Base-by-base conservation (phyloP, 2,113 vertebrate species). In the Brachyhypopomus occidentalis region DNA sequence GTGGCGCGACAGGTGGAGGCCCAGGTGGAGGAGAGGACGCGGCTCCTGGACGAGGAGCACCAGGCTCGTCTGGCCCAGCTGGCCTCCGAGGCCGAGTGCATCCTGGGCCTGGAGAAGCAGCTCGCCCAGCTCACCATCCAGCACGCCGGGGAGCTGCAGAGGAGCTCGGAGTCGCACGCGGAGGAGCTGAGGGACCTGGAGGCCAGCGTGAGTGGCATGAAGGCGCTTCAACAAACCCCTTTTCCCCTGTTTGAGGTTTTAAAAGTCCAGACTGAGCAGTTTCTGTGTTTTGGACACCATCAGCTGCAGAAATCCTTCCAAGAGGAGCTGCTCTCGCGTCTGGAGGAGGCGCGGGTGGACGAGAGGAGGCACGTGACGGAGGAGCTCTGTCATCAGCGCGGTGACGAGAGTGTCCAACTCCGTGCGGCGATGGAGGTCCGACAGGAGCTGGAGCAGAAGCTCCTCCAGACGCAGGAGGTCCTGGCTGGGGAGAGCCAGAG, bases 401-500 rank as follows among this genome's bases (percentile, higher is more conserved):
- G 88, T 75, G 88, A 91, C 30, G 88, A 92, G 76, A 88, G 87
- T 25, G 86, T 88, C 25, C 86, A 72, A 60, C 88, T 92, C 20
- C 55, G 2, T 48, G 81, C 82, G 19, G 86, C 79, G 0, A 86
- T 90, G 5, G 36, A 19, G 1, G 94, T 95, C 83, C 93, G 84
- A 62, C 84, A 36, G 23, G 55, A 56, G 4, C 77, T 94, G 34
- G 77, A 90, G 48, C 85, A 87, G 48, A 89, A 88, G 11, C 91
- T 93, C 86, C 82, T 90, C 30, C 80, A 87, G 22, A 90, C 94
- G 59, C 92, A 94, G 72, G 90, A 85, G 14, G 83, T 92, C 23
- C 91, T 97, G 58, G 71, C 84, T 0, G 91, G 93, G 67, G 95
- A 96, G 81, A 92, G 90, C 22, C 90, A 91, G 58, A 91, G 60